Percentiles rank a stretch among this genome's conserved stretches.
Evolutionary conservation across 2,113 vertebrate genomes (phyloP).

Genomic region (Caracal caracal): DNA sequence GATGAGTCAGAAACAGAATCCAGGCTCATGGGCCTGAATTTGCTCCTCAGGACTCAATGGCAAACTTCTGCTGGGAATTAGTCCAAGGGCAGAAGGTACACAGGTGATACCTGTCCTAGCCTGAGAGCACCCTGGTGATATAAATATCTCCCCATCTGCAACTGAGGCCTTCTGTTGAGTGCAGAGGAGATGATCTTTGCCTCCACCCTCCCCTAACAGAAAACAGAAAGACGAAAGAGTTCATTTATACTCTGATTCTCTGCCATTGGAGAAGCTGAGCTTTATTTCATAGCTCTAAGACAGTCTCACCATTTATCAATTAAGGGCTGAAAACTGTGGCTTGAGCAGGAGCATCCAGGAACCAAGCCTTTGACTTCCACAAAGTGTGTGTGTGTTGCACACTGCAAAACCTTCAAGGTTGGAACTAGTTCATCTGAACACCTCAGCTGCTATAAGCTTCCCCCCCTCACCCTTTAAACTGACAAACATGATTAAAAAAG

Average conservation of each 20-base stretch:
- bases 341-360: slow-evolving; percentile 16
- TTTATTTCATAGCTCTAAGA: slow-evolving; percentile 63
- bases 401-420: not conserved
- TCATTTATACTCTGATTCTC: slow-evolving; percentile 59
- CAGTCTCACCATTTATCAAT: slow-evolving; percentile 40
- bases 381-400: not conserved
- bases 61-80: not conserved
- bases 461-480: not conserved
- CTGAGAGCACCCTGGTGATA: not conserved
- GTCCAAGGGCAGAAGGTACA: not conserved
- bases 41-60: slow-evolving; percentile 1
- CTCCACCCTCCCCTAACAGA: not conserved
- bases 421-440: not conserved
- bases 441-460: not conserved
- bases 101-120: not conserved
- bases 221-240: slow-evolving; percentile 34
- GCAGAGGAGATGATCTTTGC: not conserved
- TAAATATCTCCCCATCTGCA: not conserved
- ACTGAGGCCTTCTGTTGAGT: not conserved
- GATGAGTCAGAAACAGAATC: not conserved
- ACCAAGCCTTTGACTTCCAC: slow-evolving; percentile 21
- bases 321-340: not conserved
- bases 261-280: slow-evolving; percentile 35
- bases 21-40: not conserved
- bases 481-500: not conserved